A percentile compares a stretch with the other conserved stretches of the same genome.
Evolutionary conservation across 2,113 vertebrate genomes (phyloP).

Genomic region (Anser cygnoides): DNA sequence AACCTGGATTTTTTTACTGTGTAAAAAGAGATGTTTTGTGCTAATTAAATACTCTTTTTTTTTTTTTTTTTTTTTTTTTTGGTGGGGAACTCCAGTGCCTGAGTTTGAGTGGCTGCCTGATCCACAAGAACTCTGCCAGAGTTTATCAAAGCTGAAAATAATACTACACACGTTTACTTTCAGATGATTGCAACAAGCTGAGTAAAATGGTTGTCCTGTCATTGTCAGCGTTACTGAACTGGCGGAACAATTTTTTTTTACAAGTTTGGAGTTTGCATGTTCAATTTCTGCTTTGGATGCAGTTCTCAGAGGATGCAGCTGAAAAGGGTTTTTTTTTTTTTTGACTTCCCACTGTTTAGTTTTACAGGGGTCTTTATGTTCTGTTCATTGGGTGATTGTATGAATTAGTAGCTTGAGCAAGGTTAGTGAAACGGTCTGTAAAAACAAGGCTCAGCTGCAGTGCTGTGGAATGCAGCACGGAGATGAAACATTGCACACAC

Average conservation of each 20-base stretch:
- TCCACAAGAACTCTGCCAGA: not conserved
- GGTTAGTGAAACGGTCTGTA: not conserved
- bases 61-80: not conserved
- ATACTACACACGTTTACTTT: not conserved
- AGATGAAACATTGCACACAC: not conserved
- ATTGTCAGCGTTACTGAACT: not conserved
- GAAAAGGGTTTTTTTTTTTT: not conserved
- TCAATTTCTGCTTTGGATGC: rapidly evolving
- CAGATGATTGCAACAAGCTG: not conserved
- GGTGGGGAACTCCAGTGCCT: not conserved
- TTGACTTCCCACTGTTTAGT: not conserved
- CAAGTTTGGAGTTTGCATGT: not conserved
- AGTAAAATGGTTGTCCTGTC: not conserved
- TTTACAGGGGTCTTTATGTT: not conserved
- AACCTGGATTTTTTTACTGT: not conserved
- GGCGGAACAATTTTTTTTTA: not conserved
- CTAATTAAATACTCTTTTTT: not conserved
- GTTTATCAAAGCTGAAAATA: not conserved
- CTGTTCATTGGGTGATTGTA: not conserved
- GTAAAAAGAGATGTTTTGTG: not conserved
- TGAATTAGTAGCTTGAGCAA: not conserved
- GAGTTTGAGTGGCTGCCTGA: not conserved
- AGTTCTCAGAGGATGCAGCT: not conserved
- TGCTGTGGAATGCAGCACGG: not conserved
- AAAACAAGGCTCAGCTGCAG: not conserved